Percentiles rank a stretch among this genome's conserved stretches.
Evolutionary conservation across 2,888 invertebrate genomes (phyloP).

Genomic region (Tachystola acroxantha): DNA sequence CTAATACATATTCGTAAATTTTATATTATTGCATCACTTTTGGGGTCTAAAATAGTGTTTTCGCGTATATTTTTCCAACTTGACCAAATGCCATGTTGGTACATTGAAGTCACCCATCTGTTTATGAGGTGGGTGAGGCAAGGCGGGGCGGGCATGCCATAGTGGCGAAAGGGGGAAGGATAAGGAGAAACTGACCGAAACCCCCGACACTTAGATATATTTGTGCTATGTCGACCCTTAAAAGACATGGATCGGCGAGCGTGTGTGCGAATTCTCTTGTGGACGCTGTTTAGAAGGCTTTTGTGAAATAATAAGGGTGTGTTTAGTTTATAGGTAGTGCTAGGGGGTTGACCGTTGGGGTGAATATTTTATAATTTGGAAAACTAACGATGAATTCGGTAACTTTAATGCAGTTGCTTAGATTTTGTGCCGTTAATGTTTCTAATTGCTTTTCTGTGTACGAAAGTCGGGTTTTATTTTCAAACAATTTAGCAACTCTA

Average conservation of each 20-base stretch:
- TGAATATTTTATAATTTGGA: conserved; percentile 19
- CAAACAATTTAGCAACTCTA: too few relatives aligned
- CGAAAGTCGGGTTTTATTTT: too few relatives aligned
- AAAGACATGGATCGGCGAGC: conserved; percentile 53
- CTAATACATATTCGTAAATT: too few relatives aligned
- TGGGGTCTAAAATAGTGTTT: too few relatives aligned
- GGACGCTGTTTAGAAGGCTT: conserved; percentile 53
- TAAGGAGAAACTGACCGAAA: conserved; percentile 62
- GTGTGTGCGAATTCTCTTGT: conserved; percentile 41
- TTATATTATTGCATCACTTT: too few relatives aligned
- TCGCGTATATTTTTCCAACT: too few relatives aligned
- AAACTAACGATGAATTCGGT: conserved; percentile 9
- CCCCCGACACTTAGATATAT: conserved; percentile 70
- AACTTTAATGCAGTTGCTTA: background rate
- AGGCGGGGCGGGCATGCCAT: conserved; percentile 33
- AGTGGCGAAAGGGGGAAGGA: conserved; percentile 54
- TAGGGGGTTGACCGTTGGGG: conserved; percentile 19
- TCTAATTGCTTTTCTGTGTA: too few relatives aligned
- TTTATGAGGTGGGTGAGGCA: conserved; percentile 50
- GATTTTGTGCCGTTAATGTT: too few relatives aligned
- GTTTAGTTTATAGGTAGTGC: conserved; percentile 32
- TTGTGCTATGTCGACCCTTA: conserved; percentile 53
- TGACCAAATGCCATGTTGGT: too few relatives aligned
- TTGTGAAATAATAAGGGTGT: conserved; percentile 53
- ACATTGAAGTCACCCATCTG: conserved; percentile 29